These are phyloP conservation scores for Xenopus petersii DNA, from an alignment of 2,797 vertebrate species.

Conservation along the genomic window DNA sequence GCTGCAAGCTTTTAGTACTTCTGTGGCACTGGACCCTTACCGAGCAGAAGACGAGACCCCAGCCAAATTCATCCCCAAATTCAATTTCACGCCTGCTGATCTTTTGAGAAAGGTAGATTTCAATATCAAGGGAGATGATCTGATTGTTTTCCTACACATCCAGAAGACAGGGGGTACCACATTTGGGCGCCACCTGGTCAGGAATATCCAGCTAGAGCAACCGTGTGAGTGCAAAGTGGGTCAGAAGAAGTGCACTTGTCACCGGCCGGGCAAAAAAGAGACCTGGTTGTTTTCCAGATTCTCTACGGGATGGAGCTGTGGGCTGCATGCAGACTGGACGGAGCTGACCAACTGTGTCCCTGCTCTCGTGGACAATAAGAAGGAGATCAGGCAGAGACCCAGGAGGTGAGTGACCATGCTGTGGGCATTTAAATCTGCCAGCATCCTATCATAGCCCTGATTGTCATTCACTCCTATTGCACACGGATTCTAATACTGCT, in stretches of 20 bases:
- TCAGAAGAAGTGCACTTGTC: constrained; percentile 94
- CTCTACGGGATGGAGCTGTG: constrained; percentile 97
- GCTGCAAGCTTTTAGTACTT: constrained; percentile 67
- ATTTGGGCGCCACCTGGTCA: constrained; percentile 91
- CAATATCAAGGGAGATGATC: constrained; percentile 89
- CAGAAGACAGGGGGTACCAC: constrained; percentile 96
- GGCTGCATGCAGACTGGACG: constrained; percentile 95
- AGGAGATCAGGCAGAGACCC: constrained; percentile 63
- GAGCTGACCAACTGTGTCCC: constrained; percentile 93
- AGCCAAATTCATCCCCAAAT: constrained; percentile 82
- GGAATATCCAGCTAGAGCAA: constrained; percentile 91
- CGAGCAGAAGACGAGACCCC: constrained; percentile 84
- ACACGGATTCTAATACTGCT: too few relatives aligned
- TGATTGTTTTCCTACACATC: constrained; percentile 95
- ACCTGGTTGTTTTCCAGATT: constrained; percentile 96
- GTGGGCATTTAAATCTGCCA: too few relatives aligned
- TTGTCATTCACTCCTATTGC: too few relatives aligned
- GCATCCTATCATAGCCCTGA: too few relatives aligned
- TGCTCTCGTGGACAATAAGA: constrained; percentile 77
- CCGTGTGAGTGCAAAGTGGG: constrained; percentile 90
- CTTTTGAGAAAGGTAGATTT: constrained; percentile 82
- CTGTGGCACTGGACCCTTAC: constrained; percentile 76
- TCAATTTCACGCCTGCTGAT: constrained; percentile 81
- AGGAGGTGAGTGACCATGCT: constrained; percentile 60
- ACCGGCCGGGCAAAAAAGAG: constrained; percentile 85